Evolutionary conservation across 2,888 invertebrate species (phyloP).

Genomic region (Eupithecia pulchellata): DNA sequence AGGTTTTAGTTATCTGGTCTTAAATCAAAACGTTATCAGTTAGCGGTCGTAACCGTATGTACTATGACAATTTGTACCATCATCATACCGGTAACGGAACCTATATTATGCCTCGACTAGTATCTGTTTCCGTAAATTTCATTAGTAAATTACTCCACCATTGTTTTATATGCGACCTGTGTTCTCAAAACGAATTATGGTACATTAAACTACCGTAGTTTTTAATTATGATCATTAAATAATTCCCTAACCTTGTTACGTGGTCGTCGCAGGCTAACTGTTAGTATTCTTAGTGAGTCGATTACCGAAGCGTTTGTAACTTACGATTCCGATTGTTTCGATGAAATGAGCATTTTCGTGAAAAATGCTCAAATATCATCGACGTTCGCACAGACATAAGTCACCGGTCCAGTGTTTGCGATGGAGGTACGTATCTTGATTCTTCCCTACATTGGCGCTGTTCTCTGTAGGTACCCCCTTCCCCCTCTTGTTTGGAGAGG

Average conservation of each 20-base stretch:
- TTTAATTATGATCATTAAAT: conserved; percentile 53
- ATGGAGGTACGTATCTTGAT: conserved; percentile 73
- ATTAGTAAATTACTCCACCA: conserved; percentile 28
- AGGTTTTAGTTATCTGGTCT: neutral
- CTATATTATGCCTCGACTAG: neutral
- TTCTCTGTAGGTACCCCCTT: neutral
- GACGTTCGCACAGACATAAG: conserved; percentile 82
- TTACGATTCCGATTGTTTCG: conserved; percentile 52
- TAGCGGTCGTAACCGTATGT: neutral
- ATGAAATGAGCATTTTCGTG: conserved; percentile 82
- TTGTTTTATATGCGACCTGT: conserved; percentile 24
- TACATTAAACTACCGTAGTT: conserved; percentile 47
- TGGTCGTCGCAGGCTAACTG: conserved; percentile 55
- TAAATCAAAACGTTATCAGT: neutral
- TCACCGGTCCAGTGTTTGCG: conserved; percentile 80
- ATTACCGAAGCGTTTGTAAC: conserved; percentile 55
- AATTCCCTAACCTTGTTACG: conserved; percentile 50
- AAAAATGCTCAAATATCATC: conserved; percentile 85
- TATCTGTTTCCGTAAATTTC: conserved; percentile 23
- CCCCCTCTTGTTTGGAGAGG: neutral
- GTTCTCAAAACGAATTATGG: conserved; percentile 20
- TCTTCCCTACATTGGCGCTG: neutral
- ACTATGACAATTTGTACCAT: neutral
- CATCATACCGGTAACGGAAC: neutral
- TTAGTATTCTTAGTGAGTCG: conserved; percentile 51